Evolutionary conservation across 2,113 vertebrate species (phyloP).

Genomic region (Poeciliopsis retropinna): DNA sequence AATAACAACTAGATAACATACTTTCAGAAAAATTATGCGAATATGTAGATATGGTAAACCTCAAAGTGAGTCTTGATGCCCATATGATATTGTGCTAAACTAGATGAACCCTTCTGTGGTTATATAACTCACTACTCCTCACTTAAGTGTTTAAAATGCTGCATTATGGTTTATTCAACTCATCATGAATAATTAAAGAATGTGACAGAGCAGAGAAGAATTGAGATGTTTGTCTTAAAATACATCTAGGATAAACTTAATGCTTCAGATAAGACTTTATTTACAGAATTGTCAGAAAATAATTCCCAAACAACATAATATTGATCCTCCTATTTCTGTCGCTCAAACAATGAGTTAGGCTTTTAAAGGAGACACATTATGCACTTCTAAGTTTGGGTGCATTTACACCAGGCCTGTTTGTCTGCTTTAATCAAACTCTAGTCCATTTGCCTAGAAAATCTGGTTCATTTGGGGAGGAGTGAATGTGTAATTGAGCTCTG

Average conservation of each 20-base stretch:
- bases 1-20: not conserved
- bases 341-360: no score
- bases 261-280: conserved; percentile 29
- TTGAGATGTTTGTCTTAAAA: conserved; percentile 48
- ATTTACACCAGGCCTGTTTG: no score
- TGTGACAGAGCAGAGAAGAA: conserved; percentile 42
- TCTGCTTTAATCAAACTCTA: no score
- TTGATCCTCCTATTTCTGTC: no score
- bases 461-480: no score
- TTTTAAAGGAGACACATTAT: not conserved
- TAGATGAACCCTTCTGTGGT: conserved; percentile 22
- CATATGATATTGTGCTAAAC: conserved; percentile 23
- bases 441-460: no score
- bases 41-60: not conserved
- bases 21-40: not conserved
- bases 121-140: conserved; percentile 52
- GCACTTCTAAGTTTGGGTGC: not conserved
- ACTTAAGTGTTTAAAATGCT: conserved; percentile 44
- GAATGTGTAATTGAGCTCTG: no score
- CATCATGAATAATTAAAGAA: conserved; percentile 67
- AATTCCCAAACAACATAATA: conserved; percentile 4
- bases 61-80: not conserved
- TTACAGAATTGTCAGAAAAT: conserved; percentile 4
- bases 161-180: conserved; percentile 73
- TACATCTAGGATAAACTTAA: conserved; percentile 12